Evolutionary conservation across 2,797 vertebrate species (phyloP).

Genomic region (Sphaeramia orbicularis): DNA sequence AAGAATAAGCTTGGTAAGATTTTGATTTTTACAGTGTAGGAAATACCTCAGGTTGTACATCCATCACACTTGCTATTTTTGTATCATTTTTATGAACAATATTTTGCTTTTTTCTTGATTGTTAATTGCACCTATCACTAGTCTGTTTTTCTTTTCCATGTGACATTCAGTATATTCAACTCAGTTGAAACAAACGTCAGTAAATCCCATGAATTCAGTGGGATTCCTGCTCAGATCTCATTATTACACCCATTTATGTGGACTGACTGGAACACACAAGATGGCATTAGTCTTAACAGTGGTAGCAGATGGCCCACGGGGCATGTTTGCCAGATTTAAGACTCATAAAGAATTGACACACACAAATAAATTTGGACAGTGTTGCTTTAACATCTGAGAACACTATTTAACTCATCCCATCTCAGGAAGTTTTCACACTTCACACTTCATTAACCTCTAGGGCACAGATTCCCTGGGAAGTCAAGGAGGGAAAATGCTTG

Average conservation of each 20-base stretch:
- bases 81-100: not conserved
- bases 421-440: conserved; percentile 98
- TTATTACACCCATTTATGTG: conserved; percentile 58
- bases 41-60: too few relatives aligned
- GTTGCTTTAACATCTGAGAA: conserved; percentile 92
- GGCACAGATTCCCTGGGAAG: conserved; percentile 92
- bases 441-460: conserved; percentile 96
- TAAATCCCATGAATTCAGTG: conserved; percentile 60
- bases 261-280: conserved; percentile 63
- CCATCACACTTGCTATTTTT: too few relatives aligned
- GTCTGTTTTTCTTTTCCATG: conserved; percentile 16
- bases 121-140: not conserved
- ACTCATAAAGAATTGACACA: conserved; percentile 80
- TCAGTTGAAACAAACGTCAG: conserved; percentile 50
- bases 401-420: conserved; percentile 90
- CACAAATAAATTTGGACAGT: conserved; percentile 86
- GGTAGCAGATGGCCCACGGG: conserved; percentile 68
- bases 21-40: too few relatives aligned
- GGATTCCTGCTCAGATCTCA: conserved; percentile 50
- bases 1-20: too few relatives aligned
- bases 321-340: conserved; percentile 82
- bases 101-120: conserved; percentile 7
- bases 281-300: conserved; percentile 52
- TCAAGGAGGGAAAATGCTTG: conserved; percentile 78
- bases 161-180: conserved; percentile 28